Base-by-base conservation (phyloP, 2,113 vertebrate species). In the Clarias magur region DNA sequence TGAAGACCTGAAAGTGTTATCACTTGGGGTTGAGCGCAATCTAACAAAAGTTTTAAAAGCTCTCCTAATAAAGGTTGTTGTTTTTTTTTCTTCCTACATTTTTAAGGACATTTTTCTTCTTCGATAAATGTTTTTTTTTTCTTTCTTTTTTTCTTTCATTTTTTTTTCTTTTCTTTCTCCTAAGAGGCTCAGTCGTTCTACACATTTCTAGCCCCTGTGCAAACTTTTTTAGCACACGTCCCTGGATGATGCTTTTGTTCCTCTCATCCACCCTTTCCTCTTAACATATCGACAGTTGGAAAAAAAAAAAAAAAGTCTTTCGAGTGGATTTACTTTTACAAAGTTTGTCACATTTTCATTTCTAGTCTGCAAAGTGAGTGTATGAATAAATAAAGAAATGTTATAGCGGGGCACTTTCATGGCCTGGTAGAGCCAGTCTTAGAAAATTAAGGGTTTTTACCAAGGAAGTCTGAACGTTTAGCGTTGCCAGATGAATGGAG, bases 311-410 rank as follows among this genome's bases (percentile, higher is more conserved):
- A 48, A 48, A 48, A 48, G 48, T 48, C 11, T 19, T 80, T 19
- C 12, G 23, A 53, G 13, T 53, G 23, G 21, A 60, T 38, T 72
- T 57, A 57, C 42, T 70, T 34, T 48, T 38, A 23, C 17, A 63
- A 70, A 15, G 25, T 54, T 38, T 59, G 38, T 54, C 83, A 19
- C 4, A 17, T 72, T 30, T 59, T 67, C 68, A 19, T 10, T 27
- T 30, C 57, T 53, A 59, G 72, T 48, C 63, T 67, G 73, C 59
- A 76, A 53, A 86, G 60, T 10, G 53, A 82, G 63, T 34, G 54
- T 59, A 76, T 86, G 53, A 85, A 88, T 88, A 86, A 83, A 83
- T 86, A 79, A 86, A 79, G 80, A 48, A 54, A 67, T 53, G 30
- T 88, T 86, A 34, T 53, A 78, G 79, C 48, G 48, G 75, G 42